Conservation (phyloP, 23 tunicate genomes). For the Styela plicata region DNA sequence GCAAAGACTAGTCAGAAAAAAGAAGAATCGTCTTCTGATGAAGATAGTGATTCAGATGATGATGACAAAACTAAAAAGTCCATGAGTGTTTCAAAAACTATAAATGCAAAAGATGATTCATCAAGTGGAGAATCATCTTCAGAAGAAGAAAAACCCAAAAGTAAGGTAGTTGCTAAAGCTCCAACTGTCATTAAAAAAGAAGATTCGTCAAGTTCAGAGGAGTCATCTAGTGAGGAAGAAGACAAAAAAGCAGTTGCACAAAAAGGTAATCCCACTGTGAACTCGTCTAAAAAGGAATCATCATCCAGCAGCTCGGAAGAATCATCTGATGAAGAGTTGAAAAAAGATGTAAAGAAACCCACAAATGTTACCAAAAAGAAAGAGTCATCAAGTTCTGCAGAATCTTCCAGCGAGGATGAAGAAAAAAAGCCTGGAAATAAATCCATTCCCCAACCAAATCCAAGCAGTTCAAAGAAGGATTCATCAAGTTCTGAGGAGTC, state of each 20-base stretch:
- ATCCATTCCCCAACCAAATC: not conserved
- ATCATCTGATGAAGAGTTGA: not conserved
- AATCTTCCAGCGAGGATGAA: slow-evolving; percentile 1
- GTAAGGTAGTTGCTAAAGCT: not conserved
- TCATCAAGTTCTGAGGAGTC: slow-evolving; percentile 13
- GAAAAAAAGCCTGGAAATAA: not conserved
- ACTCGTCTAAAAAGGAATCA: not conserved
- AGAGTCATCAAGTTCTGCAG: slow-evolving; percentile 14
- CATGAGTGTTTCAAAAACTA: not conserved
- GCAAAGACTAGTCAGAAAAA: not conserved
- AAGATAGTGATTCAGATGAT: not conserved
- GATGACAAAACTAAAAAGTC: not conserved
- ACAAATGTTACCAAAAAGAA: not conserved
- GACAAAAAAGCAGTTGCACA: not conserved
- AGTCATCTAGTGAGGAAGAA: not conserved
- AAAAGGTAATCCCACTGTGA: not conserved
- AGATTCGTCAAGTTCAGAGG: not conserved
- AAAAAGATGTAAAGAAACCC: not conserved
- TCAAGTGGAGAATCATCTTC: not conserved
- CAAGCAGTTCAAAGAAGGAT: not conserved
- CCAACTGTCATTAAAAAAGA: not conserved
- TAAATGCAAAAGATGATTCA: not conserved
- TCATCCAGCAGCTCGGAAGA: not conserved
- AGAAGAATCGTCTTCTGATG: not conserved
- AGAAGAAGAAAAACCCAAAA: not conserved